Percentiles rank a stretch among this genome's conserved stretches.
phyloP scores from a whole-genome alignment of 2,888 invertebrate species.

The Chymomyza procnemis region DNA sequence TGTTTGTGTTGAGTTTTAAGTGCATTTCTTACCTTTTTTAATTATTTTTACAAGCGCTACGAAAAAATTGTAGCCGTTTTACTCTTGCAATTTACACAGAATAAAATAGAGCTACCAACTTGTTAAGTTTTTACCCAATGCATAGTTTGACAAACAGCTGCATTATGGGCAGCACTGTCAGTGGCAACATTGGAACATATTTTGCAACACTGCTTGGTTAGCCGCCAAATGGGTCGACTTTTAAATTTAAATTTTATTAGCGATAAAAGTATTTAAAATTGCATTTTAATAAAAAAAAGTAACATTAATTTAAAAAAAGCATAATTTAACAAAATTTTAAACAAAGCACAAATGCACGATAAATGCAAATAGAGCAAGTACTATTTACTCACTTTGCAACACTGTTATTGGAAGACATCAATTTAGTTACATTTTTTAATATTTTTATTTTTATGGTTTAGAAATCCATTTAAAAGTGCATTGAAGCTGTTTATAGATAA shows the following conservation, averaged over 20 bases:
- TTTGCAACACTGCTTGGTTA: background rate
- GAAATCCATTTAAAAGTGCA: too few species aligned
- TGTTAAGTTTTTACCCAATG: background rate
- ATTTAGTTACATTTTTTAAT: too few species aligned
- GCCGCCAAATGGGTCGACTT: background rate
- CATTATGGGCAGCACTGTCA: background rate
- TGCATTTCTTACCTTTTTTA: conserved; percentile 35
- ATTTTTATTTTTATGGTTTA: too few species aligned
- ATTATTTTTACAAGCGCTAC: conserved; percentile 25
- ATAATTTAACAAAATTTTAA: too few species aligned
- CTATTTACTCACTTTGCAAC: too few species aligned
- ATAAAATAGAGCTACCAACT: background rate
- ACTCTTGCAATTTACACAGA: conserved; percentile 3
- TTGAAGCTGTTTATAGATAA: too few species aligned
- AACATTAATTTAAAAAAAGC: too few species aligned
- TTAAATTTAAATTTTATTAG: background rate
- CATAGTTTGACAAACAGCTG: background rate
- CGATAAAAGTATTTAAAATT: too few species aligned
- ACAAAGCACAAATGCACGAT: too few species aligned
- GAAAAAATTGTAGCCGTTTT: conserved; percentile 40
- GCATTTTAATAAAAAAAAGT: too few species aligned
- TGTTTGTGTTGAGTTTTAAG: background rate
- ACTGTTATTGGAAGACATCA: too few species aligned
- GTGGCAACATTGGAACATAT: background rate
- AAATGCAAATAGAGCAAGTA: too few species aligned